Evolutionary conservation across 2,888 invertebrate genomes (phyloP).

Genomic region (Tetragonisca angustula): DNA sequence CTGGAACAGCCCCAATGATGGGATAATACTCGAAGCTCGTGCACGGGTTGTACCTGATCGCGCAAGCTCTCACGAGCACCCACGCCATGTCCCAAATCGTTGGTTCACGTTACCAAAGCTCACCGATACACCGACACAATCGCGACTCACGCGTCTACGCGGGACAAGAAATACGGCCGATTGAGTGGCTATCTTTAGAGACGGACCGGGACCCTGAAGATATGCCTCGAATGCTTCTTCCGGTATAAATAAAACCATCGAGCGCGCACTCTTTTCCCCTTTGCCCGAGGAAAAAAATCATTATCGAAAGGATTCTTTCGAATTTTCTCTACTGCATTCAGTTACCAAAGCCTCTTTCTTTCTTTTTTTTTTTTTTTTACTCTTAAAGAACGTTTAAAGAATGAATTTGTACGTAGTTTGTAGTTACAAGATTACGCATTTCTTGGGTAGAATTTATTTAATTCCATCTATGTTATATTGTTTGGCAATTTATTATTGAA

Average conservation of each 20-base stretch:
- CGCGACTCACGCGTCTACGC: conserved; percentile 46
- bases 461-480: not conserved
- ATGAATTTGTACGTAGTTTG: not conserved
- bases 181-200: conserved; percentile 64
- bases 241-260: conserved; percentile 62
- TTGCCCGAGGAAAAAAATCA: not conserved
- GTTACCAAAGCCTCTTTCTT: not conserved
- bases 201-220: conserved; percentile 56
- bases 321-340: not conserved
- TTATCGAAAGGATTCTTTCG: not conserved
- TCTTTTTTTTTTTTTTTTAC: not conserved
- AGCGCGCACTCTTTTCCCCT: conserved; percentile 8
- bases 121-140: conserved; percentile 48
- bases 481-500: not conserved
- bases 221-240: conserved; percentile 54
- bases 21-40: not conserved
- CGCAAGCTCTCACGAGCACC: conserved; percentile 22
- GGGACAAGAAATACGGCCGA: conserved; percentile 61
- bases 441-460: not conserved
- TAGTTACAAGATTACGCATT: not conserved
- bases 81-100: conserved; percentile 63
- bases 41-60: conserved; percentile 36
- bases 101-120: conserved; percentile 42
- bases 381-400: not conserved
- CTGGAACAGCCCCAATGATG: conserved; percentile 12